Percentiles rank a stretch among this genome's conserved stretches.
These are phyloP conservation scores for Holcopasites calliopsidis DNA, from an alignment of 1,140 invertebrate species.

Conservation along the genomic window DNA sequence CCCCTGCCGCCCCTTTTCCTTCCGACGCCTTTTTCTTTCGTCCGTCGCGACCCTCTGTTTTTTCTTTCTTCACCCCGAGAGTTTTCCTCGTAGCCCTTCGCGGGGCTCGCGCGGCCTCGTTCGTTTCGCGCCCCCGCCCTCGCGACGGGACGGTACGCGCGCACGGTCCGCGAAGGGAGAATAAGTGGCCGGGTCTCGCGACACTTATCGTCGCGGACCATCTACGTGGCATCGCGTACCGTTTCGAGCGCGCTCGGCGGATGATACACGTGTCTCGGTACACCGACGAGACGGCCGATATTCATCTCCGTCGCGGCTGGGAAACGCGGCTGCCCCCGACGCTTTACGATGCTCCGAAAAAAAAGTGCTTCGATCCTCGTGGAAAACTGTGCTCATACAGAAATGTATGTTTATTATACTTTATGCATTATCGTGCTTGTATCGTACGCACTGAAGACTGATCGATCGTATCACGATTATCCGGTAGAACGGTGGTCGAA, in stretches of 20 bases:
- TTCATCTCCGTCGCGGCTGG: slow-evolving; percentile 16
- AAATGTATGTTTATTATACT: too few species aligned
- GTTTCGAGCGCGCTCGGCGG: neutral
- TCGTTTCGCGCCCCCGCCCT: slow-evolving; percentile 8
- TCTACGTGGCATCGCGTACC: slow-evolving; percentile 15
- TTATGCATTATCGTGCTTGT: too few species aligned
- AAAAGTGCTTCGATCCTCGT: too few species aligned
- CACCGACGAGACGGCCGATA: slow-evolving; percentile 28
- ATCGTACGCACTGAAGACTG: too few species aligned
- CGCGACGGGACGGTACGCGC: too few species aligned
- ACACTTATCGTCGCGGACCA: slow-evolving; percentile 39
- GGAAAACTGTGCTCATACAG: too few species aligned
- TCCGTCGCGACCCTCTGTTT: neutral
- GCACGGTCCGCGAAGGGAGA: too few species aligned
- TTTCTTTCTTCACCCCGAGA: neutral
- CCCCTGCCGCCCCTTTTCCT: neutral
- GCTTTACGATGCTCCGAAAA: neutral
- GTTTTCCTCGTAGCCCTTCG: neutral
- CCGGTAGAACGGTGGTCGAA: too few species aligned
- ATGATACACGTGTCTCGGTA: slow-evolving; percentile 19
- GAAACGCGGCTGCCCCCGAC: neutral
- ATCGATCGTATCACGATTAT: too few species aligned
- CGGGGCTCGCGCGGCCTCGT: slow-evolving; percentile 1
- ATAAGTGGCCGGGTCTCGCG: slow-evolving; percentile 37
- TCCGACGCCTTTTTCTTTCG: neutral